A percentile compares a stretch with the other conserved stretches of the same genome.
These are phyloP conservation scores for Prunella strophiata DNA, from an alignment of 2,797 vertebrate genomes.

Conservation along the genomic window DNA sequence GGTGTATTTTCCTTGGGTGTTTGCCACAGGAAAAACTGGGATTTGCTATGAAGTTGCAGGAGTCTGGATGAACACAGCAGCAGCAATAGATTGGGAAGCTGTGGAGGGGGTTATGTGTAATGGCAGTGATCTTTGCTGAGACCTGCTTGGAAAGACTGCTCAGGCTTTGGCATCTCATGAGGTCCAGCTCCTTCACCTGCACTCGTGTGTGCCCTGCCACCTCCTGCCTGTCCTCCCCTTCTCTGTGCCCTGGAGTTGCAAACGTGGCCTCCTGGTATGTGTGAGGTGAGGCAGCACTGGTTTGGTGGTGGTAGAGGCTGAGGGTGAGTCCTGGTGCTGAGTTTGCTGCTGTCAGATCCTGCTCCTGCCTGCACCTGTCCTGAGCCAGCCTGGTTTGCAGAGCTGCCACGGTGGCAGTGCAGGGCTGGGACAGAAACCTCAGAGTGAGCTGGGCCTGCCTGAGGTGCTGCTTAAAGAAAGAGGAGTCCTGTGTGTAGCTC, in stretches of 20 bases:
- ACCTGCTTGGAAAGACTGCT: neutral
- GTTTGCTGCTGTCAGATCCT: neutral
- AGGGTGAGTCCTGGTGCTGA: neutral
- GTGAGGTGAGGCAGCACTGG: neutral
- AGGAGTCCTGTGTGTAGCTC: neutral
- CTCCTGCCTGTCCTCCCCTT: neutral
- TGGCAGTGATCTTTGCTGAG: neutral
- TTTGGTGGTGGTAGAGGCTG: neutral
- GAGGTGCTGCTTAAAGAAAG: neutral
- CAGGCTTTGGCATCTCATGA: neutral
- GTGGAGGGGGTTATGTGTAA: neutral
- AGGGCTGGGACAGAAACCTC: neutral
- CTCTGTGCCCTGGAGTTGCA: neutral
- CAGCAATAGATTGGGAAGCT: neutral
- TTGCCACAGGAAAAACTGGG: neutral
- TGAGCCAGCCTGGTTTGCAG: neutral
- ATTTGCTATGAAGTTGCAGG: neutral
- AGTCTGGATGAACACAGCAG: neutral
- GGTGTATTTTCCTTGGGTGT: neutral
- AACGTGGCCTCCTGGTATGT: neutral
- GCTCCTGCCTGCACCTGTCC: neutral
- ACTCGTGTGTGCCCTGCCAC: rapidly evolving
- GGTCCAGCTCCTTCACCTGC: neutral
- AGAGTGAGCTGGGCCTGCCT: neutral
- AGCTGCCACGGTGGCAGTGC: neutral